These are phyloP conservation scores for Larimichthys polyactis DNA, from an alignment of 2,113 vertebrate species.

Conservation along the genomic window DNA sequence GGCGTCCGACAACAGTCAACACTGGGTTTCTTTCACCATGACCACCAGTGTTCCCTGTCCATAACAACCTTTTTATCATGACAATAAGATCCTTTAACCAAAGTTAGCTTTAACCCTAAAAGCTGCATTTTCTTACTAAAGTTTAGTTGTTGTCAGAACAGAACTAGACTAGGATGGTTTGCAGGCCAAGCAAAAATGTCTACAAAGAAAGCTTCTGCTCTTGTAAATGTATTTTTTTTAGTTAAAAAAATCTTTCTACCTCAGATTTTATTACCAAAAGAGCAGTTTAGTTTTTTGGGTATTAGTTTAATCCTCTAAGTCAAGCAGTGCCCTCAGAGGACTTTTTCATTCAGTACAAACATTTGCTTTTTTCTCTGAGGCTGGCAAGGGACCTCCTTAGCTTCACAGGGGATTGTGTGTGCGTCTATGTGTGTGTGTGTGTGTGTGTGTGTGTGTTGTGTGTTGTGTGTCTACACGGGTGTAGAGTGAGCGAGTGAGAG, in stretches of 20 bases:
- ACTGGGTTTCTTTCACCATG: not conserved
- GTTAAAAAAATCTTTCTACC: not conserved
- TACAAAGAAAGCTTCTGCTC: not conserved
- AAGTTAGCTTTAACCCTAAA: too few relatives aligned
- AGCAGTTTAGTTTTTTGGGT: not conserved
- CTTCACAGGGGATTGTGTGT: constrained; percentile 23
- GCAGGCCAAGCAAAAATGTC: not conserved
- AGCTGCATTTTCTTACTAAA: not conserved
- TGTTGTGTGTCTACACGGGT: not conserved
- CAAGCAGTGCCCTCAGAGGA: constrained; percentile 25
- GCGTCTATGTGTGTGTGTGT: not conserved
- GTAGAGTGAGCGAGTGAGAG: constrained; percentile 28
- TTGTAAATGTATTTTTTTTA: not conserved
- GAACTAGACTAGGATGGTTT: not conserved
- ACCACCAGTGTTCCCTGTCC: not conserved
- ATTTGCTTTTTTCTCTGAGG: constrained; percentile 32
- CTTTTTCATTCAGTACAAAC: constrained; percentile 21
- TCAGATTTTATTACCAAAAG: constrained; percentile 18
- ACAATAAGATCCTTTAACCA: too few relatives aligned
- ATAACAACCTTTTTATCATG: not conserved
- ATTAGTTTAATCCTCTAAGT: constrained; percentile 13
- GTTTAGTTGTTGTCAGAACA: not conserved
- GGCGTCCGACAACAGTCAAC: too few relatives aligned
- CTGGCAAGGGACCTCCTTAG: constrained; percentile 26
- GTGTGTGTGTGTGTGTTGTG: not conserved